Evolutionary conservation across 2,888 invertebrate species (phyloP).

Genomic region (Lithodes maja): DNA sequence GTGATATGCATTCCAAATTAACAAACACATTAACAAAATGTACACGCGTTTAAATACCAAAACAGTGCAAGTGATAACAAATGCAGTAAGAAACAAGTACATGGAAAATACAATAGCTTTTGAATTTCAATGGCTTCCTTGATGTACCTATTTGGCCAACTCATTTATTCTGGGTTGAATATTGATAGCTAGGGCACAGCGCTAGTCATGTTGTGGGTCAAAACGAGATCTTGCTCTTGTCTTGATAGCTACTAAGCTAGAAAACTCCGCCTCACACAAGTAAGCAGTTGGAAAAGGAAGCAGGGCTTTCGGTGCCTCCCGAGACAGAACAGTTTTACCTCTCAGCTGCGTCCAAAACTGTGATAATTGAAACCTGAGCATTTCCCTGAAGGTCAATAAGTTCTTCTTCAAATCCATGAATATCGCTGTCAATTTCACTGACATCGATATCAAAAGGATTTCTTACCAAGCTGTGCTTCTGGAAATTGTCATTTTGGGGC

Average conservation of each 20-base stretch:
- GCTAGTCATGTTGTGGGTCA: not conserved
- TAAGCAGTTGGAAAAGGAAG: conserved; percentile 17
- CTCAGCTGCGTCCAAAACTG: conserved; percentile 17
- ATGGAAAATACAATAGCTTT: not conserved
- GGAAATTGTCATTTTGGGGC: conserved; percentile 36
- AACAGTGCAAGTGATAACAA: not conserved
- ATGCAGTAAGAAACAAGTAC: not conserved
- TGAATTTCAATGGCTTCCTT: not conserved
- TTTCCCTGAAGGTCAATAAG: conserved; percentile 16
- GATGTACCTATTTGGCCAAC: not conserved
- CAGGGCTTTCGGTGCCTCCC: conserved; percentile 26
- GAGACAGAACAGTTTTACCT: conserved; percentile 15
- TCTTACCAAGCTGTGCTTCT: conserved; percentile 47
- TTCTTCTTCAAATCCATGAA: not conserved
- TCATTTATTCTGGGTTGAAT: not conserved
- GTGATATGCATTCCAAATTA: not conserved
- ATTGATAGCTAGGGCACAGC: not conserved
- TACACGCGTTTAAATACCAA: not conserved
- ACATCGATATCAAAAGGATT: conserved; percentile 39
- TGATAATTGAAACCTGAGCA: conserved; percentile 25
- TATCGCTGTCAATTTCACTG: conserved; percentile 17
- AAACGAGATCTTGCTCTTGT: not conserved
- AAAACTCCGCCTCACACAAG: not conserved
- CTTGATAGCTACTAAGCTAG: not conserved
- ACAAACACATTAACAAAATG: not conserved